A percentile compares a stretch with the other conserved stretches of the same genome.
phyloP scores from a whole-genome alignment of 2,888 invertebrate species.

The Chrysopilus asiliformis region DNA sequence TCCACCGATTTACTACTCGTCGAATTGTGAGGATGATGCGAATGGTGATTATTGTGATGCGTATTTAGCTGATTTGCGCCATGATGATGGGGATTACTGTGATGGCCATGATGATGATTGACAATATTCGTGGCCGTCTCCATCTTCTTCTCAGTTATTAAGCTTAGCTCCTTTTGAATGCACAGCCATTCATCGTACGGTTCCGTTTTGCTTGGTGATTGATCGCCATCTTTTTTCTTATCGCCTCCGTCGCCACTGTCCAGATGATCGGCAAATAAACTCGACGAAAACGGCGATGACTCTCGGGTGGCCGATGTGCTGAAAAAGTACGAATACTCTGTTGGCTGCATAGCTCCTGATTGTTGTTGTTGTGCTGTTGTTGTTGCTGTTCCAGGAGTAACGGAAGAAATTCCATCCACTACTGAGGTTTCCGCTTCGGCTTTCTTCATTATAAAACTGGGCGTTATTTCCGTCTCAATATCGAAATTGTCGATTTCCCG shows the following conservation, averaged over 20 bases:
- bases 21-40: constrained; percentile 18
- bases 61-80: too few species aligned
- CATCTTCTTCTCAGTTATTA: constrained; percentile 23
- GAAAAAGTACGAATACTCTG: neutral
- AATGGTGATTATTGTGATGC: constrained; percentile 16
- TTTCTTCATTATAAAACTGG: constrained; percentile 36
- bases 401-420: too few species aligned
- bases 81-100: constrained; percentile 10
- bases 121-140: too few species aligned
- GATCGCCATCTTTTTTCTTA: constrained; percentile 9
- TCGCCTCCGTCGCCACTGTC: too few species aligned
- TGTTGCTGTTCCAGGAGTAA: neutral
- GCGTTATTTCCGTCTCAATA: constrained; percentile 35
- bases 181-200: constrained; percentile 55
- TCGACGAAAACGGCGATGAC: constrained; percentile 4
- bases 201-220: constrained; percentile 16
- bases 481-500: constrained; percentile 32
- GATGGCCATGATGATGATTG: constrained; percentile 8
- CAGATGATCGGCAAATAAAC: constrained; percentile 3
- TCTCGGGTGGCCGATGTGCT: neutral
- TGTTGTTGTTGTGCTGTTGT: neutral
- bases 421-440: constrained; percentile 3
- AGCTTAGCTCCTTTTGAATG: constrained; percentile 49
- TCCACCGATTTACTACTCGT: constrained; percentile 17
- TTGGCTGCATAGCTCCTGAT: neutral